Percentiles rank a stretch among this genome's conserved stretches.
These are phyloP conservation scores for Acanthopleura granulata DNA, from an alignment of 2,888 invertebrate genomes.

Conservation along the genomic window DNA sequence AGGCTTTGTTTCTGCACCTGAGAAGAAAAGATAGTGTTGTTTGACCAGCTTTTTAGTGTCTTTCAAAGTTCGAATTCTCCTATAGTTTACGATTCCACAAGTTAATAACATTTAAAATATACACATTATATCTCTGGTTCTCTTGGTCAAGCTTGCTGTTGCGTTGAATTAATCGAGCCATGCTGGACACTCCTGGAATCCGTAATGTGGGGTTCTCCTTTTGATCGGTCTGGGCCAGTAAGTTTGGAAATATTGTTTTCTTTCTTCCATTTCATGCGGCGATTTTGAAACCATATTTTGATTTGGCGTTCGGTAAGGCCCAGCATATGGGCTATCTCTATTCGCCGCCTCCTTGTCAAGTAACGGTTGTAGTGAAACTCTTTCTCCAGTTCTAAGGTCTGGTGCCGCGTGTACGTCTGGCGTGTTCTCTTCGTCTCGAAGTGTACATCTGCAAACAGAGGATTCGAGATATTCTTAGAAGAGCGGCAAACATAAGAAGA, in stretches of 20 bases:
- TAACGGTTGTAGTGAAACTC: constrained; percentile 99
- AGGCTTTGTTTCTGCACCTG: no score
- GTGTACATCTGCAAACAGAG: constrained; percentile 5
- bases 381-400: constrained; percentile 96
- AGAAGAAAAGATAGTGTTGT: no score
- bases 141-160: constrained; percentile 6
- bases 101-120: no score
- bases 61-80: no score
- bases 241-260: constrained; percentile 61
- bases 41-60: no score
- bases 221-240: constrained; percentile 37
- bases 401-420: constrained; percentile 97
- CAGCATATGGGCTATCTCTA: constrained; percentile 96
- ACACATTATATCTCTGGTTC: no score
- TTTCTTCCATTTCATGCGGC: constrained; percentile 85
- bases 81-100: no score
- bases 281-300: constrained; percentile 82
- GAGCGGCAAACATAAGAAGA: not conserved
- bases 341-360: constrained; percentile 94
- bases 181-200: constrained; percentile 14
- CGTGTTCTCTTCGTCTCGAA: constrained; percentile 83
- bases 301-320: constrained; percentile 96
- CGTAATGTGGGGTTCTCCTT: constrained; percentile 13
- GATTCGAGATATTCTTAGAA: not conserved
- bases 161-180: not conserved